Evolutionary conservation across 2,888 invertebrate genomes (phyloP), one percentile per base, ranked within the genome.

Genomic region (Orthosia incerta): DNA sequence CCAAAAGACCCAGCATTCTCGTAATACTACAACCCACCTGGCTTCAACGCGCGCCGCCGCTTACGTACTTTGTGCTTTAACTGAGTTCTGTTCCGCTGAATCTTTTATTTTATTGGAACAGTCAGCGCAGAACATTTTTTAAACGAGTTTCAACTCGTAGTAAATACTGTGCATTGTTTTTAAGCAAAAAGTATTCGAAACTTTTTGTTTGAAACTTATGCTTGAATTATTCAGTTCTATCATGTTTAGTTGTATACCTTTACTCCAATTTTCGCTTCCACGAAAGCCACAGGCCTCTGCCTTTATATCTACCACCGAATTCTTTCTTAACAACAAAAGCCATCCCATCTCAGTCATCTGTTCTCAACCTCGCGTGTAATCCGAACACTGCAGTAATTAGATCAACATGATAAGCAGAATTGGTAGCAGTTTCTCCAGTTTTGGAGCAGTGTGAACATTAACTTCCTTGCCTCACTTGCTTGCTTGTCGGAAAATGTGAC

Each of bases 401-500:
- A 79, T 64, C 82, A 86, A 85, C 80, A 77, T 83, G 84, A 87
- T 88, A 83, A 83, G 71, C 65, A 69, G 80, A 82, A 84, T 86
- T 79, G 77, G 74, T 76, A 82, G 57, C 83, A 85, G 80, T 64
- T 78, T 79, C 68, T 61, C 26, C 74, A 62, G 68, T 74, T 77
- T 78, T 78, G 76, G 78, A 86, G 79, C 83, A 81, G 64, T 31
- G 50, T 60, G 85, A 89, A 89, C 80, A 87, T 89, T 89, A 88
- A 89, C 89, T 89, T 89, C 87, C 85, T 86, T 76, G 61, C 73
- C 71, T 76, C 74, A 72, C 15, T 60, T 45, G 20, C 45, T 60
- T 45, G 20, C 45, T 60, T 46, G 76, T 73, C 78, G 82, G 80
- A 82, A 83, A 82, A 76, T 70, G 48, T 84, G 88, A 84, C 63